Evolutionary conservation across 2,113 vertebrate genomes (phyloP).

Genomic region (Sinocyclocheilus maitianheensis): DNA sequence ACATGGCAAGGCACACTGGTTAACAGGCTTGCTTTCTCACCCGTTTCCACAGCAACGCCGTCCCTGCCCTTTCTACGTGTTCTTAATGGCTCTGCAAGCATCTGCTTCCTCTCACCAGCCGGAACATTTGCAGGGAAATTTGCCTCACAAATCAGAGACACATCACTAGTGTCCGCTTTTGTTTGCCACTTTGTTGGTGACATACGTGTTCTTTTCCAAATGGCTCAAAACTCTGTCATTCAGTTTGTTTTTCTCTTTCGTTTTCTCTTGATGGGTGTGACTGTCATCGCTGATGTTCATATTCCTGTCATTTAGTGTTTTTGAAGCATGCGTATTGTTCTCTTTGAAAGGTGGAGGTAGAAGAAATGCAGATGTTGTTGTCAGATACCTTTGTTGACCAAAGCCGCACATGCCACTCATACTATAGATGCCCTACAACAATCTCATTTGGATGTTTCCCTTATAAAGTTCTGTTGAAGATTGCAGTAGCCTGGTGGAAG

Average conservation of each 20-base stretch:
- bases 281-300: neutral
- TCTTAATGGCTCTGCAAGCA: slow-evolving; percentile 32
- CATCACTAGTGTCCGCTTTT: neutral
- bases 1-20: slow-evolving; percentile 38
- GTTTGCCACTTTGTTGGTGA: neutral
- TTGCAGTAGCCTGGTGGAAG: neutral
- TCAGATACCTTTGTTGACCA: neutral
- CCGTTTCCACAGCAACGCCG: slow-evolving; percentile 52
- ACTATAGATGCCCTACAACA: neutral
- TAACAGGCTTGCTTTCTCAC: neutral
- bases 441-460: neutral
- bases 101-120: slow-evolving; percentile 27
- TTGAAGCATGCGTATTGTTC: neutral
- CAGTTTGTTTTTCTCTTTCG: neutral
- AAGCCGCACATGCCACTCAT: neutral
- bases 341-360: neutral
- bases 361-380: neutral
- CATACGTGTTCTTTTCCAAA: neutral
- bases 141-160: slow-evolving; percentile 4
- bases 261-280: neutral
- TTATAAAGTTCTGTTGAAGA: neutral
- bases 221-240: neutral
- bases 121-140: slow-evolving; percentile 19
- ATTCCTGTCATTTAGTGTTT: neutral
- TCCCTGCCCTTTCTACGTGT: slow-evolving; percentile 36